Evolutionary conservation across 2,113 vertebrate genomes (phyloP), one percentile per base, ranked within the genome.

Genomic region (Paramormyrops kingsleyae): DNA sequence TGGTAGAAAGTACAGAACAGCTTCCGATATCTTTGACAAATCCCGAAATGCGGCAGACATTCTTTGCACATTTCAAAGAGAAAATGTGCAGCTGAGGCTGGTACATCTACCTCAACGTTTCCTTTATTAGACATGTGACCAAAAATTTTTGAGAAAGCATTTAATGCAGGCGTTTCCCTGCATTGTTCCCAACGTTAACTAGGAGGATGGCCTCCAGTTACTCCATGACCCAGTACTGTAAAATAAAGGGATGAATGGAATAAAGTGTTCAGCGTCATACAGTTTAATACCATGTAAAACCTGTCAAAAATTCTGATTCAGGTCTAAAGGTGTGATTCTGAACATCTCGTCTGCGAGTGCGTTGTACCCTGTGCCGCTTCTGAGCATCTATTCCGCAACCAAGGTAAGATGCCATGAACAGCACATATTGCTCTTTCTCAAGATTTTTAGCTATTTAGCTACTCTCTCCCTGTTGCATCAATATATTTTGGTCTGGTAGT

Each of bases 331-430:
- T 2, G 93, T 94, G 10, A 97, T 99, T 92, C 92, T 99, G 91
- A 99, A 99, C 93, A 95, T 99, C 13, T 95, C 98, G 0, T 99
- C 99, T 1, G 95, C 95, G 90, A 92, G 95, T 90, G 98, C 95
- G 90, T 92, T 96, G 95, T 84, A 89, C 80, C 97, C 98, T 0
- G 62, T 95, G 62, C 98, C 99, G 7, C 93, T 99, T 1, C 91
- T 99, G 12, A 95, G 96, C 1, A 87, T 99, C 89, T 99, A 99
- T 92, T 99, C 98, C 0, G 96, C 97, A 52, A 96, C 97, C 70
- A 99, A 99, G 97, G 98, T 97, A 95, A 94, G 90, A 21, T 42
- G 1, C 87, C 19, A 1, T 17, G 6, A 35, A 53, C 17, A 44
- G 3, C 7, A 56, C 49, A 52, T 80, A 15, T 84, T 46, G 42